These are phyloP conservation scores for Anarrhichthys ocellatus DNA, from an alignment of 2,113 vertebrate genomes.

Conservation along the genomic window DNA sequence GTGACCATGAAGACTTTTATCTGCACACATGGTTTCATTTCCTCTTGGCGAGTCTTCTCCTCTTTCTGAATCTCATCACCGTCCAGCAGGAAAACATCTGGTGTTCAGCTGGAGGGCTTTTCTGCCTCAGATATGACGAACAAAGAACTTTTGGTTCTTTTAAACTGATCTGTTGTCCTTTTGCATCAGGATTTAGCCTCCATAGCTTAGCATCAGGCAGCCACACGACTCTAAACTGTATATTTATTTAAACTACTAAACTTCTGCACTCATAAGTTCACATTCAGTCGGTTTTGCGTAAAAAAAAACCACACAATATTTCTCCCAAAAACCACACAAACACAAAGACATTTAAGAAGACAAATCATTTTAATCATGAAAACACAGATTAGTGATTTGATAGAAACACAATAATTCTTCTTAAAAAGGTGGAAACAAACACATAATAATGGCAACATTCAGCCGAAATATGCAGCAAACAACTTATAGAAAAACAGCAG, in stretches of 20 bases:
- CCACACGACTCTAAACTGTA: background rate
- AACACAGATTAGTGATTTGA: slow-evolving; percentile 2
- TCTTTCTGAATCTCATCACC: background rate
- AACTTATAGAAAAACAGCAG: slow-evolving; percentile 16
- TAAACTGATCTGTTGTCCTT: background rate
- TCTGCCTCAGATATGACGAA: background rate
- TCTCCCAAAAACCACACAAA: background rate
- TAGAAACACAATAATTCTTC: background rate
- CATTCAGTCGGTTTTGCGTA: no score
- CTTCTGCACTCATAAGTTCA: no score
- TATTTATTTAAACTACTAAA: background rate
- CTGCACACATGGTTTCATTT: slow-evolving; percentile 29
- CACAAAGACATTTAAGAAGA: background rate
- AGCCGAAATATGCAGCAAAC: slow-evolving; percentile 19
- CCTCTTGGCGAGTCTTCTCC: background rate
- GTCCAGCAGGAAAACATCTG: background rate
- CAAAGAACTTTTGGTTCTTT: background rate
- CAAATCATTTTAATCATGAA: slow-evolving; percentile 13
- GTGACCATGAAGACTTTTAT: slow-evolving; percentile 18
- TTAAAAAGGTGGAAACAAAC: background rate
- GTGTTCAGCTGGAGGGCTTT: no score
- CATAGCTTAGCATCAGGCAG: background rate
- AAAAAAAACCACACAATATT: background rate
- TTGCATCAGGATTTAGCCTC: background rate
- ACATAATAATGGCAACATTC: slow-evolving; percentile 8